Base-by-base conservation (phyloP, 2,113 vertebrate species). In the Thomomys bottae region DNA sequence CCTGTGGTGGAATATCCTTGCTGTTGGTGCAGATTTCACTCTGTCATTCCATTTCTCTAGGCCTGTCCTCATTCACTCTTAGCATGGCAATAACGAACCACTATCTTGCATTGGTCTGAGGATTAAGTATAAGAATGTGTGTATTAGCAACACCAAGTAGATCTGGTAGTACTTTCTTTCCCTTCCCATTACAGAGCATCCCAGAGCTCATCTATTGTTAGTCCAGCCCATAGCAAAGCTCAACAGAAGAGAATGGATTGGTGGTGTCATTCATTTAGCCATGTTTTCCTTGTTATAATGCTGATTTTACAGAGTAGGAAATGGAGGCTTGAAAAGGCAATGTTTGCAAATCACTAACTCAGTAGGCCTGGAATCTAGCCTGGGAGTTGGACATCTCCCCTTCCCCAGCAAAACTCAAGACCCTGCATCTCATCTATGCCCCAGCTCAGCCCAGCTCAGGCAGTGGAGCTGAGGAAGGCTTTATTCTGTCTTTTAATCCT, bases 331-430 rank as follows among this genome's bases (percentile, higher is more conserved):
- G 49, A 26, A 40, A 54, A 34, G 10, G 20, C 5, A 20, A 59
- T 38, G 6, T 40, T 57, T 1, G 42, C 45, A 36, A 82, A 42
- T 40, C 42, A 21, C 38, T 57, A 68, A 7, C 40, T 20, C 9
- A 11, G 15, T n/a, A 26, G 93, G 15, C 71, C 45, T 54, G 67
- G n/a, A 66, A 17, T 76, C 2, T 1, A 38, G 26, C 21, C 26
- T 0, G 9, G 28, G 7, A 5, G 1, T 81, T 23, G 26, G 49
- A 42, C 8, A 49, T 3, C 45, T 54, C 17, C 30, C 26, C n/a
- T n/a, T n/a, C n/a, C n/a, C n/a, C n/a, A n/a, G n/a, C 0, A 1
- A 18, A 30, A 26, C 8, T 6, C 26, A 17, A 30, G 32, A 5
- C 6, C 23, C 7, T 3, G 23, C 2, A 5, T 36, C 23, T 17